Evolutionary conservation across 2,797 vertebrate genomes (phyloP), one percentile per base, ranked within the genome.

Genomic region (Typhlichthys subterraneus): DNA sequence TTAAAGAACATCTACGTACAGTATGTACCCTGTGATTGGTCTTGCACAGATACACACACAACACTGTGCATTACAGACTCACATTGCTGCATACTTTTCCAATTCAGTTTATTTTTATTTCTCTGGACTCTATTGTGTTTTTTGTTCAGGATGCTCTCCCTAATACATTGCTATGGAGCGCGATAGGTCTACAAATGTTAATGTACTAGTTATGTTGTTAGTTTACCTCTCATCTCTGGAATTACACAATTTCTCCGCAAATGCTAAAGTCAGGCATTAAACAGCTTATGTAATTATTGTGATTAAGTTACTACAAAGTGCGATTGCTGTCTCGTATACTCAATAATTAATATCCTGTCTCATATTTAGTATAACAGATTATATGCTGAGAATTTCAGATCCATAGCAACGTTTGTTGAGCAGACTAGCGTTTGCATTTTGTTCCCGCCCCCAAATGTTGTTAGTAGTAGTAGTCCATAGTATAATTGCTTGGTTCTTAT

Each of bases 1-100:
- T 72, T 47, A 82, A 84, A 72, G 53, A 1, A 65, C 73, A 85
- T 87, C 79, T 84, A 80, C 87, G 87, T 87, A 83, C 69, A 33
- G 15, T 53, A 75, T 66, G 56, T 59, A 76, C 63, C 67, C 15
- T 29, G 23, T 29, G 23, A 29, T 29, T 29, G 61, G 58, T 53
- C 55, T 51, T 57, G 45, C 23, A 48, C 69, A 59, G 54, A 45
- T n/a, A 55, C 50, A 13, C 17, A 55, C 50, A 13, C 17, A 45
- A 5, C 58, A 61, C 61, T 70, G 33, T 14, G 48, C 67, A 73
- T 78, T 33, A 57, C 66, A 79, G 53, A 45, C 55, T 70, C 33
- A 64, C 61, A 66, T 67, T 63, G 71, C 59, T 63, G 51, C 66
- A 33, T 65, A 62, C 23, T 29, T 29, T 29, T 29, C 23, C 57